Evolutionary conservation across 2,797 vertebrate genomes (phyloP).

Genomic region (Smutsia temminckii): DNA sequence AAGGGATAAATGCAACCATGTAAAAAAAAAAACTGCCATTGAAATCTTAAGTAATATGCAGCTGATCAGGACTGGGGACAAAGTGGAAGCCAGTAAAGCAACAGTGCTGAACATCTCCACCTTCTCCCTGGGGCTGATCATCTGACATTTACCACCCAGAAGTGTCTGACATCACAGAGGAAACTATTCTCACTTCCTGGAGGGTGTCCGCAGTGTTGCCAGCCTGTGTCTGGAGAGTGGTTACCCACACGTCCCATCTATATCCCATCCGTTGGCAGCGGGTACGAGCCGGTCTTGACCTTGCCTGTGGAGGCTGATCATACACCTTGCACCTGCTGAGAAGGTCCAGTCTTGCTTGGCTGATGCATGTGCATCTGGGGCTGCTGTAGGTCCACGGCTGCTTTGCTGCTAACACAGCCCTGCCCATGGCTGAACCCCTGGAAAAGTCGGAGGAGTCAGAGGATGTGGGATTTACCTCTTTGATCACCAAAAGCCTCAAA

Average conservation of each 20-base stretch:
- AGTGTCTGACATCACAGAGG: not conserved
- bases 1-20: not conserved
- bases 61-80: not conserved
- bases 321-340: not conserved
- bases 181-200: not conserved
- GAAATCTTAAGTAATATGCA: not conserved
- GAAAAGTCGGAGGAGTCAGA: not conserved
- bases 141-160: not conserved
- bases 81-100: accelerated
- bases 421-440: not conserved
- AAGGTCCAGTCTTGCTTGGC: not conserved
- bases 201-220: not conserved
- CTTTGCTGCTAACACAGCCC: not conserved
- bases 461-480: not conserved
- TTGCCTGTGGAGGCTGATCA: not conserved
- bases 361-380: not conserved
- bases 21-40: not conserved
- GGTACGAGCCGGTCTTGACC: not conserved
- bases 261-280: not conserved
- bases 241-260: no score
- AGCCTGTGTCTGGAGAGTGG: not conserved
- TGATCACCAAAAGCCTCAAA: not conserved
- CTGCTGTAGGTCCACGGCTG: not conserved
- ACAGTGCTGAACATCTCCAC: not conserved
- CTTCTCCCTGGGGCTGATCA: not conserved